A percentile compares a stretch with the other conserved stretches of the same genome.
Conservation (phyloP, 37 sponge, comb jelly and placozoan genomes). For the Cliona cf. orientalis region DNA sequence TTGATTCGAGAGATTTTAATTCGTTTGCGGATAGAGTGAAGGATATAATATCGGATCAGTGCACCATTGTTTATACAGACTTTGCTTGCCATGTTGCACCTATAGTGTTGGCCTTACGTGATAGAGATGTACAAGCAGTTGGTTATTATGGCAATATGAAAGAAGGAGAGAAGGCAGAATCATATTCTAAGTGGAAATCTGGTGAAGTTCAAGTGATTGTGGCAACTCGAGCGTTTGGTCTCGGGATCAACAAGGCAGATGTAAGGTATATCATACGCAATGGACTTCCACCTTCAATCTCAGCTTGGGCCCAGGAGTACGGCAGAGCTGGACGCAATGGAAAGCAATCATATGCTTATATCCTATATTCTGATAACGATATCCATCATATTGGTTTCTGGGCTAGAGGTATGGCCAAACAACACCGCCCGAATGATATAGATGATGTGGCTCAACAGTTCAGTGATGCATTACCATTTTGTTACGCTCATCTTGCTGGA, state of each 20-base stretch:
- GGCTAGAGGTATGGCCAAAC: background rate
- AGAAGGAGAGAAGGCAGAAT: background rate
- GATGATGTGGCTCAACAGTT: background rate
- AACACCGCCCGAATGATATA: background rate
- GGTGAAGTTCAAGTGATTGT: slow-evolving; percentile 35
- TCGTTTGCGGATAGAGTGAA: background rate
- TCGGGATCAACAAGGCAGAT: slow-evolving; percentile 26
- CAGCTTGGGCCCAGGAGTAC: slow-evolving; percentile 16
- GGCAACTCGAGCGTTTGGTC: slow-evolving; percentile 41
- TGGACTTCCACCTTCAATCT: slow-evolving; percentile 8
- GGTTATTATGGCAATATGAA: slow-evolving; percentile 28
- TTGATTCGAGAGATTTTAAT: no score
- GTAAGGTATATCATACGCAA: slow-evolving; percentile 22
- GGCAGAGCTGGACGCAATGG: slow-evolving; percentile 27
- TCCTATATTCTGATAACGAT: background rate
- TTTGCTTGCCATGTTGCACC: background rate
- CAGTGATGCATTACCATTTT: background rate
- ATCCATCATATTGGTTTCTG: background rate
- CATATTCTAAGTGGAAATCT: slow-evolving; percentile 33
- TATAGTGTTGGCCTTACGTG: background rate
- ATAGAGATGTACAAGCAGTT: background rate
- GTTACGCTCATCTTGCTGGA: background rate
- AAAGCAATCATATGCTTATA: background rate
- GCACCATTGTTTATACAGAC: background rate
- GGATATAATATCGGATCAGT: background rate